Percentiles rank a stretch among this genome's conserved stretches.
Conservation (phyloP, 2,113 vertebrate species). For the Ornithorhynchus anatinus region DNA sequence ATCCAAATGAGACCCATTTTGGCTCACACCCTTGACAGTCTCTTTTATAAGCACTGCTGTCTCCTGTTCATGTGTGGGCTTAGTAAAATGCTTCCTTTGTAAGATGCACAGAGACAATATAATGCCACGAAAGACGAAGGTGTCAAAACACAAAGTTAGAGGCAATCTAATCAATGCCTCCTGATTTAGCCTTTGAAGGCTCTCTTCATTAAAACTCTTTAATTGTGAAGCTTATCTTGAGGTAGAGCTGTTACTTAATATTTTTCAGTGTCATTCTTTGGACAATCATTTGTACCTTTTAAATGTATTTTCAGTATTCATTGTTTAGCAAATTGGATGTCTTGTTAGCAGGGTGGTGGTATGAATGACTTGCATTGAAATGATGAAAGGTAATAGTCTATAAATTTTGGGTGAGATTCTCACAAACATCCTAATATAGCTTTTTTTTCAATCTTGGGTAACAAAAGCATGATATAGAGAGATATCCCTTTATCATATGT, state of each 20-base stretch:
- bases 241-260: constrained; percentile 83
- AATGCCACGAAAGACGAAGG: constrained; percentile 88
- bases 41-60: constrained; percentile 83
- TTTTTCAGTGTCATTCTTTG: constrained; percentile 84
- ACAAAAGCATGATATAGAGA: not conserved
- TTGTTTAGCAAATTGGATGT: constrained; percentile 82
- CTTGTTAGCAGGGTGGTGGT: constrained; percentile 78
- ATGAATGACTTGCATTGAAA: constrained; percentile 78
- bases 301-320: constrained; percentile 80
- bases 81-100: constrained; percentile 89
- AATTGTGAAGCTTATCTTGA: constrained; percentile 82
- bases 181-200: constrained; percentile 91
- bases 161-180: constrained; percentile 94
- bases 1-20: constrained; percentile 87
- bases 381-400: constrained; percentile 77
- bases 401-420: constrained; percentile 66
- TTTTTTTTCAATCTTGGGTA: constrained; percentile 48
- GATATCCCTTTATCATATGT: constrained; percentile 10
- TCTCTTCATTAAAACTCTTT: constrained; percentile 84
- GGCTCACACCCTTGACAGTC: constrained; percentile 86
- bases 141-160: constrained; percentile 87
- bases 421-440: constrained; percentile 31
- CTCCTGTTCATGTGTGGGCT: constrained; percentile 86
- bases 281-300: constrained; percentile 81
- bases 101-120: constrained; percentile 89